Conservation (phyloP, 2,888 invertebrate genomes). For the Empis stercorea region DNA sequence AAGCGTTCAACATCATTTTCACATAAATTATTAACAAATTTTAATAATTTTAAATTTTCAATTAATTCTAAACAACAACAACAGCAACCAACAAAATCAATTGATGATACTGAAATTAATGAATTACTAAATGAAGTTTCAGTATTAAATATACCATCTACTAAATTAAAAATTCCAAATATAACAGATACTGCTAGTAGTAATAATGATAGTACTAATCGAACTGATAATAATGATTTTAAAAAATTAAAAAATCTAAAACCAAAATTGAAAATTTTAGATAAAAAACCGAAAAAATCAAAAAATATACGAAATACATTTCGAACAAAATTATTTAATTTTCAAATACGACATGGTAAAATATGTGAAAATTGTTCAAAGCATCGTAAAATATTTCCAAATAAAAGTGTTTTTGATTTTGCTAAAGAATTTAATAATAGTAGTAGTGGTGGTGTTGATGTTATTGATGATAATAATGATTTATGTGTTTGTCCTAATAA, state of each 20-base stretch:
- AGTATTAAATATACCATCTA: conserved; percentile 7
- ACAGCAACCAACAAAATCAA: conserved; percentile 13
- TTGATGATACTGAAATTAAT: conserved; percentile 17
- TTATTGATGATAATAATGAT: conserved; percentile 17
- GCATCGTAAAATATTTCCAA: conserved; percentile 29
- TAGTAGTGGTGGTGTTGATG: background rate
- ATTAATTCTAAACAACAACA: conserved; percentile 24
- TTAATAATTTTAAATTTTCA: conserved; percentile 29
- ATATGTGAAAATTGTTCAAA: conserved; percentile 33
- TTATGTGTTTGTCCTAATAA: conserved; percentile 26
- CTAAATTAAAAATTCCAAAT: background rate
- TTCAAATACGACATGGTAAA: conserved; percentile 26
- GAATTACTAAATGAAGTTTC: conserved; percentile 11
- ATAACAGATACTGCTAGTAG: background rate
- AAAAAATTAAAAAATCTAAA: background rate
- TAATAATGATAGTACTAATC: background rate
- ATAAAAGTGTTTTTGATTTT: conserved; percentile 31
- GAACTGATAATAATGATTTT: background rate
- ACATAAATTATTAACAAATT: conserved; percentile 32
- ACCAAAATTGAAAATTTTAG: background rate
- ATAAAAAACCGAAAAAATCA: conserved; percentile 28
- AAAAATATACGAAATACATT: conserved; percentile 33
- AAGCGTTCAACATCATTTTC: conserved; percentile 34
- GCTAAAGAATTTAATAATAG: conserved; percentile 25
- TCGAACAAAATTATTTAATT: conserved; percentile 29